Base-by-base conservation (phyloP, 2,797 vertebrate genomes). In the Netta rufina region DNA sequence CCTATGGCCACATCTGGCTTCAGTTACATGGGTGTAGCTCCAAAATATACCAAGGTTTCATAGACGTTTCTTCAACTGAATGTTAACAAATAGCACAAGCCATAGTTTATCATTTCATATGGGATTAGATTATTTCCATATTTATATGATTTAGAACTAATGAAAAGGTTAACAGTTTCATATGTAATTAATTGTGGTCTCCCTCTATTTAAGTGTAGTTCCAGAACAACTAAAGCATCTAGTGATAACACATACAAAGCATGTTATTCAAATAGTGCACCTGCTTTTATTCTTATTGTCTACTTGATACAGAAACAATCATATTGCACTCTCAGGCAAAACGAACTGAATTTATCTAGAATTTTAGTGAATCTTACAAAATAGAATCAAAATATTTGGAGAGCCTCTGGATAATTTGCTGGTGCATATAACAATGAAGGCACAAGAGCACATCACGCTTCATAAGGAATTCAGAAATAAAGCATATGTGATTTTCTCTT, bases 401-500 rank as follows among this genome's bases (percentile, higher is more conserved):
- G 25, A 58, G 16, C 7, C 11, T 60, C 56, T 71, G 56, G 85
- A 69, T 60, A 77, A 83, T 54, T 14, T n/a, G 8, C 25, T 87
- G 54, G 78, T 13, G 49, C 3, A 25, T 20, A 5, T 4, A 51
- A 67, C 22, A 21, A 58, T 12, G 36, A 75, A 93, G 13, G 8
- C 70, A 75, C 5, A n/a, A 24, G 6, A 41, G 39, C 1, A 1
- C 9, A 72, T 4, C 27, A 6, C 43, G 12, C 45, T 77, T 74
- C 73, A 71, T 21, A 67, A 67, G 73, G 43, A 87, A 84, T 69
- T 93, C 70, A 86, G n/a, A 28, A 47, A 56, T 45, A 33, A 93
- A 89, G 72, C 43, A 66, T 11, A 32, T 47, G 11, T 24, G 2
- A 1, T 70, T 66, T 51, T 73, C 66, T 70, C 61, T 82, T 91